phyloP scores from a whole-genome alignment of 2,797 vertebrate species.

The Aselliscus stoliczkanus region DNA sequence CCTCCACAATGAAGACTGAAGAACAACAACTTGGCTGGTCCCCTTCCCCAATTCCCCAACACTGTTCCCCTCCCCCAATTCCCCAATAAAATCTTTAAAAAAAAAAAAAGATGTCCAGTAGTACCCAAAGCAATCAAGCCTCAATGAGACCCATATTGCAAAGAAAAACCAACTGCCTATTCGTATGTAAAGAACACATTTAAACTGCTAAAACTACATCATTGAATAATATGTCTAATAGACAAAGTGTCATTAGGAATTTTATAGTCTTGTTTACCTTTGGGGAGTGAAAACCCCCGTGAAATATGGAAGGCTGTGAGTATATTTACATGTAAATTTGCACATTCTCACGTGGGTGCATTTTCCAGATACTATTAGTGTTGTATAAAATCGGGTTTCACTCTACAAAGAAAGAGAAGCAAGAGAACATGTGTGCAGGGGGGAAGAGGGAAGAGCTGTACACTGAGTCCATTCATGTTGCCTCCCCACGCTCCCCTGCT shows the following conservation, averaged over 20 bases:
- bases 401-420: background rate
- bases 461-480: rapidly evolving
- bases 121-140: background rate
- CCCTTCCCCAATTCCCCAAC: too few relatives aligned
- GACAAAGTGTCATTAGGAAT: background rate
- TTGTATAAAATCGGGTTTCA: background rate
- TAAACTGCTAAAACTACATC: background rate
- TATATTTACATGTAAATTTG: background rate
- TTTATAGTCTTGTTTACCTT: background rate
- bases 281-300: background rate
- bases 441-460: background rate
- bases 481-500: background rate
- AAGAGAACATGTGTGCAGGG: background rate
- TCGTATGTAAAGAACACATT: background rate
- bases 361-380: background rate
- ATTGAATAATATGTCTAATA: background rate
- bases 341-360: background rate
- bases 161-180: background rate
- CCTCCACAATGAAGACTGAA: too few relatives aligned
- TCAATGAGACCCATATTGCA: background rate
- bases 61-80: too few relatives aligned
- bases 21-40: too few relatives aligned
- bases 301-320: background rate
- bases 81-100: too few relatives aligned
- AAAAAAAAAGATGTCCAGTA: too few relatives aligned